Conservation (phyloP, 1,140 invertebrate species). For the Bemisia tabaci region DNA sequence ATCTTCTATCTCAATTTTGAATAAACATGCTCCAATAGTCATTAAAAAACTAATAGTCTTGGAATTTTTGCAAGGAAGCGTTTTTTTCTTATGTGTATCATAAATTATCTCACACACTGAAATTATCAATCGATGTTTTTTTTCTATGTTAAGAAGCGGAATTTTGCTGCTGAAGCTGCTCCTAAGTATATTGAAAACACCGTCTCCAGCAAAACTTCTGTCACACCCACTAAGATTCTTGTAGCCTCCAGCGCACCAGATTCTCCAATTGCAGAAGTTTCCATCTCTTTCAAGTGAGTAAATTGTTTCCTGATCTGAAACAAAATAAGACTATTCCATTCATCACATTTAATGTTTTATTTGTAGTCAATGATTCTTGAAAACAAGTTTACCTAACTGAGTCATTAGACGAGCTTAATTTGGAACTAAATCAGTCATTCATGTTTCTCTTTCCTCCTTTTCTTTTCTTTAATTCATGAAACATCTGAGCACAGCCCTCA, state of each 20-base stretch:
- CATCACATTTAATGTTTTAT: too few species aligned
- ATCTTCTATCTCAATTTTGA: too few species aligned
- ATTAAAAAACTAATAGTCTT: neutral
- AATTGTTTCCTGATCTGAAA: too few species aligned
- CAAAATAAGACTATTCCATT: too few species aligned
- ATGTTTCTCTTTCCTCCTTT: too few species aligned
- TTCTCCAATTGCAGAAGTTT: neutral
- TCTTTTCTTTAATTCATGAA: too few species aligned
- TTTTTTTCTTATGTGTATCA: neutral
- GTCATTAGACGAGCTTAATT: too few species aligned
- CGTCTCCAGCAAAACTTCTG: neutral
- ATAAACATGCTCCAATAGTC: neutral
- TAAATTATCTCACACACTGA: neutral
- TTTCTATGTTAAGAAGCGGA: neutral
- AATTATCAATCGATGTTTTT: neutral
- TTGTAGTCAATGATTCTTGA: too few species aligned
- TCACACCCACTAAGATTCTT: neutral
- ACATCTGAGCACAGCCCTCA: too few species aligned
- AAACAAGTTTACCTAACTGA: too few species aligned
- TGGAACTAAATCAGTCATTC: too few species aligned
- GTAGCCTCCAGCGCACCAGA: neutral
- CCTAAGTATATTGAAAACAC: neutral
- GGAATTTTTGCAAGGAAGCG: neutral
- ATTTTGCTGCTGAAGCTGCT: neutral
- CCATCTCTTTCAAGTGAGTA: neutral